Base-by-base conservation (phyloP, 2,113 vertebrate species). In the Neodontobutis hainanensis region DNA sequence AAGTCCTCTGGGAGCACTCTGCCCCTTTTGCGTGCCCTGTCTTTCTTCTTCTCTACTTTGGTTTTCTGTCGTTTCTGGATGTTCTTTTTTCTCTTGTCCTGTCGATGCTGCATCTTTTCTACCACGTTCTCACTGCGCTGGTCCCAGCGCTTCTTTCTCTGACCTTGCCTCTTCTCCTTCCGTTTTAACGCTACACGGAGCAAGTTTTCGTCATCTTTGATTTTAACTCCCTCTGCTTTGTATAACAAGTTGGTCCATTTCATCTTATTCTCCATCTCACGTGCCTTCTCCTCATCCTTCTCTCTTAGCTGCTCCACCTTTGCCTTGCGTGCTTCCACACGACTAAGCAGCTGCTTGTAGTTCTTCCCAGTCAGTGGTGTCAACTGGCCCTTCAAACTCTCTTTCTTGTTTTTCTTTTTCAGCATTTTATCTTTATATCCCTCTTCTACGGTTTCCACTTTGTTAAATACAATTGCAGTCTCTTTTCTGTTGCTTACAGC, bases 241-340 rank as follows among this genome's bases (percentile, higher is more conserved):
- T 99, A 97, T 4, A 98, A 93, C 55, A 90, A 66, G 11, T 94
- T 95, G 45, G 96, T 97, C 97, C 97, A 99, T 45, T 86, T 92
- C 59, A 97, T 95, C 87, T 93, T 96, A 47, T 89, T 74, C 87
- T 98, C 95, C 44, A 95, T 64, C 62, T 94, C 92, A 1, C 27
- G 68, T 11, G 97, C 96, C 75, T 94, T 94, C 44, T 69, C 83
- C 51, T 90, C 87, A 0, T 97, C 94, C 53, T 80, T 95, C 47
- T 87, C 93, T 60, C 88, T 91, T 58, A 99, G 92, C 49, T 93
- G 80, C 52, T 96, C 94, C 78, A 99, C 77, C 65, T 91, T 94
- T 2, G 51, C 88, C 47, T 92, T 96, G 72, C 95, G 92, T 0
- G 81, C 87, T 69, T 94, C 94, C 67, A 99, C 83, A 1, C 95